Conservation (phyloP, 2,113 vertebrate genomes). For the Daboia siamensis region DNA sequence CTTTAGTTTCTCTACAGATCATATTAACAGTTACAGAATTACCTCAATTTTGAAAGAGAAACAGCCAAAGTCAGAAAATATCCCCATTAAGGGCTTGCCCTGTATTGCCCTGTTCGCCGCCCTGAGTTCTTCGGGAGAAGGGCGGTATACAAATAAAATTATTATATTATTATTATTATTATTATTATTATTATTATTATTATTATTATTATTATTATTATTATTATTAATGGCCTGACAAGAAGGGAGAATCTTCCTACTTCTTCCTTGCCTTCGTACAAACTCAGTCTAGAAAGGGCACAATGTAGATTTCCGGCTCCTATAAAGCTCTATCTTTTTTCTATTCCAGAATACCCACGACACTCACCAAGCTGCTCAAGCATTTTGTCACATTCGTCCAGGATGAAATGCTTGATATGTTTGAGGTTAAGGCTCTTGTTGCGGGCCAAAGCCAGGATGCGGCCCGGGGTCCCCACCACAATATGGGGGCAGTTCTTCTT, state of each 20-base stretch:
- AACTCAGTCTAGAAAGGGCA: background rate
- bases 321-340: background rate
- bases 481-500: conserved; percentile 83
- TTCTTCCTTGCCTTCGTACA: background rate
- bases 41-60: background rate
- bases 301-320: background rate
- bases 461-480: conserved; percentile 81
- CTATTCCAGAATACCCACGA: background rate
- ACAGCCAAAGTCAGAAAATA: background rate
- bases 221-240: background rate
- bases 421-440: conserved; percentile 83
- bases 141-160: too few species aligned
- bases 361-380: conserved; percentile 80
- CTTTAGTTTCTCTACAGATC: background rate
- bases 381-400: conserved; percentile 87
- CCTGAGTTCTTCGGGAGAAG: too few species aligned
- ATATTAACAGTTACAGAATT: too few species aligned
- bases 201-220: too few species aligned
- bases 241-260: background rate
- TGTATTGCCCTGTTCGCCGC: too few species aligned
- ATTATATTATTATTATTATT: too few species aligned
- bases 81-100: fast-evolving
- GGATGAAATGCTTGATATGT: conserved; percentile 85
- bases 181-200: too few species aligned
- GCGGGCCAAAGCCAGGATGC: conserved; percentile 77